A percentile compares a stretch with the other conserved stretches of the same genome.
These are phyloP conservation scores for Hetaerina titia DNA, from an alignment of 2,888 invertebrate genomes.

Conservation along the genomic window DNA sequence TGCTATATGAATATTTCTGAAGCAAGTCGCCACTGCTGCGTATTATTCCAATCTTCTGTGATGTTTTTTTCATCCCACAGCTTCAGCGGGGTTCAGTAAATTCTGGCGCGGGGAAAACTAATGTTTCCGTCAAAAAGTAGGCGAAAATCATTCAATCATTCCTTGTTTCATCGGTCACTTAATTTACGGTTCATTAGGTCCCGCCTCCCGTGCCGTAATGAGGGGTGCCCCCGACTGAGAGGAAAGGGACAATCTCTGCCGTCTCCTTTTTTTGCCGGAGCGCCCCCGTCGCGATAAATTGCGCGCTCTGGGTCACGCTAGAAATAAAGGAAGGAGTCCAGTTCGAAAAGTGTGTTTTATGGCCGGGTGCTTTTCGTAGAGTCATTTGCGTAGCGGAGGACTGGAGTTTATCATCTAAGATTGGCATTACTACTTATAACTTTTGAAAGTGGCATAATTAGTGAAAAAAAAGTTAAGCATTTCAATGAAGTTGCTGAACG, in stretches of 20 bases:
- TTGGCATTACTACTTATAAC: neutral
- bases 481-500: neutral
- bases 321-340: neutral
- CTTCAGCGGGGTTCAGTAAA: neutral
- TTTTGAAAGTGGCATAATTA: neutral
- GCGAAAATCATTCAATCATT: constrained; percentile 29
- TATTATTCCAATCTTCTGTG: neutral
- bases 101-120: neutral
- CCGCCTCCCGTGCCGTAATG: constrained; percentile 6
- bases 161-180: constrained; percentile 39
- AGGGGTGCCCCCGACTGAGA: constrained; percentile 13
- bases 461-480: neutral
- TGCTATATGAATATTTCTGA: neutral
- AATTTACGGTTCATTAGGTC: constrained; percentile 56
- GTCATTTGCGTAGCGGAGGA: neutral
- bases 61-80: neutral
- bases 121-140: neutral
- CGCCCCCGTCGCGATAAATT: constrained; percentile 37
- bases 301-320: constrained; percentile 21
- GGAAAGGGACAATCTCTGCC: neutral
- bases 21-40: neutral
- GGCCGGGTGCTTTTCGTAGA: neutral
- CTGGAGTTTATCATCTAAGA: neutral
- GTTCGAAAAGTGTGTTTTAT: neutral
- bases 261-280: neutral